Evolutionary conservation across 2,888 invertebrate species (phyloP), one percentile per base, ranked within the genome.

Genomic region (Bombyx huttoni): DNA sequence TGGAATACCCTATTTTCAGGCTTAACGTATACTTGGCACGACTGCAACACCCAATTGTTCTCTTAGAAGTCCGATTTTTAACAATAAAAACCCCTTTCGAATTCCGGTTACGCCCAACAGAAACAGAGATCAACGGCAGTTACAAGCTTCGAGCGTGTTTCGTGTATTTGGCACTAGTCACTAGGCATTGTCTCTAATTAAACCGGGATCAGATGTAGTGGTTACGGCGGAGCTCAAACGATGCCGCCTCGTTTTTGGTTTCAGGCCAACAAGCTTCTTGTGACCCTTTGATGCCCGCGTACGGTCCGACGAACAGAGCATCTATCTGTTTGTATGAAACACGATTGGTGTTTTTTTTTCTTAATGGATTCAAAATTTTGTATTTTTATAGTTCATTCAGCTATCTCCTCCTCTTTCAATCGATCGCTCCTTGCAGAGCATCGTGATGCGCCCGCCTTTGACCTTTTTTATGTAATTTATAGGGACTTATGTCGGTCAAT

Each of bases 171-270:
- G 70, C 70, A 71, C 61, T 59, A 67, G 65, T 62, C 62, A 59
- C 58, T 55, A 64, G 60, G 64, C 71, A 65, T 66, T 71, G 72
- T 67, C 67, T 75, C 75, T 80, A 81, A 82, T 81, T 81, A 81
- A 79, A 78, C 73, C 60, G 65, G 77, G 80, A 82, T 83, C 81
- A 78, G 75, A 73, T 76, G 75, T 72, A 70, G 73, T 71, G 66
- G 70, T 65, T 59, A 57, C 56, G 58, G 54, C 52, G 51, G 56
- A 63, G 60, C 65, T 65, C 68, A 65, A 66, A 67, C 69, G 72
- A 69, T 60, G 60, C 64, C 24, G 24, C 24, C 68, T 62, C 70
- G 71, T 69, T 77, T 77, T 81, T 83, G 84, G 81, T 83, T 70
- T 61, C 64, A 61, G 70, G 81, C 83, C 84, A 84, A 80, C 75